These are phyloP conservation scores for Lucifuga dentata DNA, from an alignment of 2,113 vertebrate genomes.

Conservation along the genomic window DNA sequence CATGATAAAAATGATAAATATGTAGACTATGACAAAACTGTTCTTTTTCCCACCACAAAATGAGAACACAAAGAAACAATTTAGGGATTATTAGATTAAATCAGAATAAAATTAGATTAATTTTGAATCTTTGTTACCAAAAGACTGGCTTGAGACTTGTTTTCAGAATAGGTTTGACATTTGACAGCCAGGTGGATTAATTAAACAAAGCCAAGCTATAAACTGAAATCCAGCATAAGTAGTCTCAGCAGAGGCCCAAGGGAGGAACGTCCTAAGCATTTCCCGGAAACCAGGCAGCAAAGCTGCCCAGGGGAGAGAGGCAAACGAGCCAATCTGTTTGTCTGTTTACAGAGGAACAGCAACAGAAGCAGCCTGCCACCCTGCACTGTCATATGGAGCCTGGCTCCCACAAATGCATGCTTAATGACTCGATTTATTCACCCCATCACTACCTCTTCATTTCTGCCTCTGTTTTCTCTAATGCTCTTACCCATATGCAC, in stretches of 20 bases:
- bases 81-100: too few relatives aligned
- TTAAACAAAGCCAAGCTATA: constrained; percentile 40
- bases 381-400: constrained; percentile 92
- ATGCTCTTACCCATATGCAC: constrained; percentile 80
- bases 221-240: constrained; percentile 51
- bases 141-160: not conserved
- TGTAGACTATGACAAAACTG: too few relatives aligned
- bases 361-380: constrained; percentile 87
- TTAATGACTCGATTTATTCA: constrained; percentile 99
- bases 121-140: constrained; percentile 5
- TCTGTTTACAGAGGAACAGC: constrained; percentile 94
- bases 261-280: constrained; percentile 57
- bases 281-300: constrained; percentile 82
- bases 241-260: constrained; percentile 37
- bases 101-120: not conserved
- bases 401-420: constrained; percentile 95
- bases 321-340: constrained; percentile 97
- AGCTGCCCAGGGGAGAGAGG: constrained; percentile 92
- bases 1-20: too few relatives aligned
- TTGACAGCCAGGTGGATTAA: constrained; percentile 44
- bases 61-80: too few relatives aligned
- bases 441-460: constrained; percentile 57
- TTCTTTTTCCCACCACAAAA: too few relatives aligned
- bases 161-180: constrained; percentile 32
- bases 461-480: constrained; percentile 69